Evolutionary conservation across 2,113 vertebrate species (phyloP), one percentile per base, ranked within the genome.

Genomic region (Gymnorhina tibicen): DNA sequence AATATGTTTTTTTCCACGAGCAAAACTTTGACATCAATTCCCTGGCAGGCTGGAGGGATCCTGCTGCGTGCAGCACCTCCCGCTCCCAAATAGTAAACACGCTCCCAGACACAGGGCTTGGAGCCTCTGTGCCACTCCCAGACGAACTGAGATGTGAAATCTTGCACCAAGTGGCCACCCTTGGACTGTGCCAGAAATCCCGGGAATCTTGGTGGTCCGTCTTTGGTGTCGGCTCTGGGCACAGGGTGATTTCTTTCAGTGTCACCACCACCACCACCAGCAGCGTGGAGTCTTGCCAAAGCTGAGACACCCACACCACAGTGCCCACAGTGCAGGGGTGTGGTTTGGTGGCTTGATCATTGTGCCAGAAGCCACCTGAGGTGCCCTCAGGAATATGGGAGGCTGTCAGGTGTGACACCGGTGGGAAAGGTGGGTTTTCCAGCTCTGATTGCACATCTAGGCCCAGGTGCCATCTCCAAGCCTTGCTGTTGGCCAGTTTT

Each of bases 1-100:
- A 81, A 78, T 67, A 77, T 91, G 93, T 47, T 96, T 93, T 93
- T 77, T 94, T 72, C 79, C 91, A 58, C 0, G n/a, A 95, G 79
- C 32, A 53, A 86, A 94, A 90, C 85, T 92, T 93, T 2, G 53
- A 94, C 90, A 86, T 86, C 68, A 93, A 53, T 78, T 85, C 87
- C 26, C 82, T 75, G 93, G 44, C 85, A 81, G 79, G 68, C 67
- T 92, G 83, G 79, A 24, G 81, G 13, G 85, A 44, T 83, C 79
- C 67, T 87, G 74, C 46, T 69, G 49, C 6, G 12, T 74, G 67
- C 56, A 88, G 27, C 52, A 69, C 37, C 63, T 88, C 46, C 82
- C 0, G 0, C 60, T 93, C 81, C 85, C 76, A 67, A 17, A 70
- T 2, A 86, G 55, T 56, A 88, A 96, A 86, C 68, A 66, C 0